These are phyloP conservation scores for Harmothoe impar DNA, from an alignment of 2,888 invertebrate genomes.

Conservation along the genomic window DNA sequence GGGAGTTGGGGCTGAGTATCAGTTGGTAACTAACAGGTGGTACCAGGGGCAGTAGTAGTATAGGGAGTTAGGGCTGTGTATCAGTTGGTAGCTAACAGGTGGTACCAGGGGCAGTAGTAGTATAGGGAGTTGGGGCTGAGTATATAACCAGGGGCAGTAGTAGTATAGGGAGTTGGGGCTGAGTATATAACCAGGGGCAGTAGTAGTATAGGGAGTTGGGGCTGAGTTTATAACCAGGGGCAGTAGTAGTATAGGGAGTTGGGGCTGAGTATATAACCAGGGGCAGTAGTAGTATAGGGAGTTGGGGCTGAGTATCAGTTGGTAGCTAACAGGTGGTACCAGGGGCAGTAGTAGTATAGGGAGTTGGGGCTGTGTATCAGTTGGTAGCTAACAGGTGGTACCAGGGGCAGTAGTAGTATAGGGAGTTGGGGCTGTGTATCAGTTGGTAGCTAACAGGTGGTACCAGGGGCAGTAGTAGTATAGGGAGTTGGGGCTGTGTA, in stretches of 20 bases:
- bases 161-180: neutral
- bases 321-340: too few relatives aligned
- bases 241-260: neutral
- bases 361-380: too few relatives aligned
- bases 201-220: neutral
- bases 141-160: neutral
- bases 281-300: neutral
- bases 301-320: neutral
- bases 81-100: neutral
- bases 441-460: too few relatives aligned
- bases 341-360: too few relatives aligned
- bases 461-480: too few relatives aligned
- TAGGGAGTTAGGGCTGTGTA: neutral
- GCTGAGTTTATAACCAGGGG: neutral
- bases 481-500: too few relatives aligned
- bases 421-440: too few relatives aligned
- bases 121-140: neutral
- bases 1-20: neutral
- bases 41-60: neutral
- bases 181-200: neutral
- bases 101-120: neutral
- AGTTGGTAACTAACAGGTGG: neutral
- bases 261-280: neutral
- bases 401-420: too few relatives aligned
- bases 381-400: too few relatives aligned